phyloP scores from a whole-genome alignment of 2,113 vertebrate species.

The Dicerorhinus sumatrensis region DNA sequence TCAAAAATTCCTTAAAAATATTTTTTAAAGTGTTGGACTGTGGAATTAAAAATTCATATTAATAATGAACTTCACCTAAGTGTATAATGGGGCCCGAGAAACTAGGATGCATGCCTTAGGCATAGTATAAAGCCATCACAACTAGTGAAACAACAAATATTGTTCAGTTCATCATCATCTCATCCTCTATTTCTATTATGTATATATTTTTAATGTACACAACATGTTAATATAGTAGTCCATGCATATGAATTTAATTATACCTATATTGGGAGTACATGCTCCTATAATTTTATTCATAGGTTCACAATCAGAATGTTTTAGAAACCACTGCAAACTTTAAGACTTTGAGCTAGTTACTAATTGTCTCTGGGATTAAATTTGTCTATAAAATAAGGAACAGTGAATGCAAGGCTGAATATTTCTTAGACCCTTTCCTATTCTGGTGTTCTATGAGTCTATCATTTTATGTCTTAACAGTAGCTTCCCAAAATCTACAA shows the following conservation, averaged over 20 bases:
- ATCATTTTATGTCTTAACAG: background rate
- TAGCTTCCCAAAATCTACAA: conserved; percentile 5
- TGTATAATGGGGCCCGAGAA: background rate
- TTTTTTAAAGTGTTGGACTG: background rate
- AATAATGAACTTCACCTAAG: background rate
- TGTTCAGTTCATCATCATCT: background rate
- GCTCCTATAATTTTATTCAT: background rate
- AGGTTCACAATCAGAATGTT: background rate
- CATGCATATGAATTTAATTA: background rate
- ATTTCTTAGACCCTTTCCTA: background rate
- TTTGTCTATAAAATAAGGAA: background rate
- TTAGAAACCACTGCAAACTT: background rate
- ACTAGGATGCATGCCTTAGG: background rate
- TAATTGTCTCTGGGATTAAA: background rate
- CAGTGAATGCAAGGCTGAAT: background rate
- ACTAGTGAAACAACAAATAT: background rate
- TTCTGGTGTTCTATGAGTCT: background rate
- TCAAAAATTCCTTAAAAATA: background rate
- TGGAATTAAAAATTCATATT: background rate
- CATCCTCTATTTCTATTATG: background rate
- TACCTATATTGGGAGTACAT: background rate
- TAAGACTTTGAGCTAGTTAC: background rate
- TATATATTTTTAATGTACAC: background rate
- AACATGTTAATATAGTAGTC: background rate
- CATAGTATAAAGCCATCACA: background rate